phyloP scores from a whole-genome alignment of 2,113 vertebrate species.

The Amazona guildingii region DNA sequence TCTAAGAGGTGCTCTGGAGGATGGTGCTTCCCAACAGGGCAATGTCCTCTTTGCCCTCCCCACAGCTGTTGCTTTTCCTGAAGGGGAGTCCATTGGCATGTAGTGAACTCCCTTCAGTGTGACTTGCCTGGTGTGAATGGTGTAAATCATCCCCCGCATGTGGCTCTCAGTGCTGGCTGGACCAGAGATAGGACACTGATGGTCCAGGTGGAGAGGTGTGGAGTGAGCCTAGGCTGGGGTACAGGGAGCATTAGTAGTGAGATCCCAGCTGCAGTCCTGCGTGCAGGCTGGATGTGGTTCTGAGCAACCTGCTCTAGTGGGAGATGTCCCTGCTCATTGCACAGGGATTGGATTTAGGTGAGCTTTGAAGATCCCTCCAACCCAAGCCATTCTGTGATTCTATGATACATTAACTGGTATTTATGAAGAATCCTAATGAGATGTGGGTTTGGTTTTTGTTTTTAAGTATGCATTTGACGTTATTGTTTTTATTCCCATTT shows the following conservation, averaged over 20 bases:
- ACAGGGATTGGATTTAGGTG: background rate
- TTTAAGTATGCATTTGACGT: background rate
- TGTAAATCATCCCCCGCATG: background rate
- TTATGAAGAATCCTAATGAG: background rate
- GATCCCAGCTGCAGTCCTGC: background rate
- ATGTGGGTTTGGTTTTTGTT: background rate
- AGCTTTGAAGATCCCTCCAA: background rate
- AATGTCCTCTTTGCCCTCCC: background rate
- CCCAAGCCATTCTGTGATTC: background rate
- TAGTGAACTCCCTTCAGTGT: background rate
- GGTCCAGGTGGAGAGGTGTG: background rate
- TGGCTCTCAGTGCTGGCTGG: background rate
- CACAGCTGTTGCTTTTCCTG: background rate
- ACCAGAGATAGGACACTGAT: background rate
- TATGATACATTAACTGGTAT: background rate
- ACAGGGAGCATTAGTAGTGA: background rate
- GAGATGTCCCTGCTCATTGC: background rate
- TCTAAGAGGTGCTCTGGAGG: background rate
- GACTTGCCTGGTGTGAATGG: background rate
- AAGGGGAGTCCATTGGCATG: background rate
- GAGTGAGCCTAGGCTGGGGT: background rate
- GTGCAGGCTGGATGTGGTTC: background rate
- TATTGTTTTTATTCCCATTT: background rate
- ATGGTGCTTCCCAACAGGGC: background rate
- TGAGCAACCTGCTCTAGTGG: background rate